Evolutionary conservation across 1,140 invertebrate species (phyloP), one percentile per base, ranked within the genome.

Genomic region (Hesperophylax magnus): DNA sequence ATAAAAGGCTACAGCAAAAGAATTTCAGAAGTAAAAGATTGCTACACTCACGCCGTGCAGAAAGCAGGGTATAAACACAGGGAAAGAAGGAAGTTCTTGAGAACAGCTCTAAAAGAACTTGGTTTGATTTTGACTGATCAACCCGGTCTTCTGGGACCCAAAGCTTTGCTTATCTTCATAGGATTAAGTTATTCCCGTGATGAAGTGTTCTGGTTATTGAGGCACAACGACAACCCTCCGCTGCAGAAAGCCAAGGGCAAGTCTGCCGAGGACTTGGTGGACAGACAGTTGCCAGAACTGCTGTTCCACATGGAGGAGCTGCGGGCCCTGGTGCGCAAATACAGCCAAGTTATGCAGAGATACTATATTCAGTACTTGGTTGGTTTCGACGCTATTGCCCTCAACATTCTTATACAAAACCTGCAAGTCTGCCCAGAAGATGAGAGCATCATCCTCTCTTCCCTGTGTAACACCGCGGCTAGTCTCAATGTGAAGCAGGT

Each of bases 231-330:
- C 85, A 99, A 99, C 91, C 97, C 96, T 24, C 97, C 97, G 0
- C 93, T 93, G 84, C 94, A 93, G 87, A 97, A 95, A 91, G 93
- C 92, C 82, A 97, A 98, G 90, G 94, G 95, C 69, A 96, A 97
- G 88, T 92, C 94, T 27, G 92, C 94, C 31, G 97, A 98, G 90
- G 97, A 98, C 91, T 90, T 98, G 34, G 95, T 97, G 3, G 97
- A 98, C 87, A 91, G 98, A 69, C 98, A 99, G 87, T 90, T 99
- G 31, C 98, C 99, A 8, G 99, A 99, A 90, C 89, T 99, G 27
- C 89, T 99, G 1, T 99, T 99, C 88, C 97, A 99, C 85, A 99
- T 99, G 93, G 98, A 99, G 89, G 98, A 99, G 90, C 88, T 99
- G 27, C 92, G 98, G 87, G 97, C 96, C 53, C 86, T 99, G 60